Base-by-base conservation (phyloP, 2,888 invertebrate species). In the Eupithecia subfuscata region DNA sequence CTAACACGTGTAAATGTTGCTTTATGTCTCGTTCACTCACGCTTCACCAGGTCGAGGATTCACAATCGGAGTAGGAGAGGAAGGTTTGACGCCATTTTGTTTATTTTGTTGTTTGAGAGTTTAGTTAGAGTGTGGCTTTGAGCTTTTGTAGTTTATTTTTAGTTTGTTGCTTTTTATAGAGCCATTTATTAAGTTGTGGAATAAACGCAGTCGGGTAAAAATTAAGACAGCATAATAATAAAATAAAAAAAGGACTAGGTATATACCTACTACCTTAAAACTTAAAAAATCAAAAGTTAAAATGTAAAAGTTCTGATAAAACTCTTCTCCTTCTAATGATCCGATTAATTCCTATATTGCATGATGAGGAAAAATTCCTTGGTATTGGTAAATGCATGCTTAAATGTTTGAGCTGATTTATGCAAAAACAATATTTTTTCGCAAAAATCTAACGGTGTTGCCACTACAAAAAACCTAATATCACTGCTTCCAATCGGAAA, bases 1-100 rank as follows among this genome's bases (percentile, higher is more conserved):
- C 93, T 95, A 94, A 94, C 94, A 90, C 91, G 80, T 94, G 92
- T 94, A 94, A 90, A 92, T 92, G 94, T 94, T 87, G 94, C 94
- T 94, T 94, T 93, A 90, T 93, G 93, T 94, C 93, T 93, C 92
- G 91, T 90, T 88, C 88, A 75, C 86, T 82, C 86, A 88, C 92
- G 90, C 92, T 91, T 91, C 89, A 85, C 79, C 91, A 95, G 95
- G 89, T 92, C 94, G 88, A 85, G 94, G 90, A 92, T 92, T 84
- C 94, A 95, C 92, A 89, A 86, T 88, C 91, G 93, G 88, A 89
- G 88, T 95, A 93, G 93, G 88, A 91, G 92, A 92, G 94, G 92
- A 95, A 95, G 95, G 95, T 95, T 95, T 90, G 95, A 90, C 82
- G 82, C 82, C 79, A 81, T 85, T 86, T 89, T 86, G 74, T 73